Conservation (phyloP, 1,140 invertebrate species). For the Cataglyphis hispanica region DNA sequence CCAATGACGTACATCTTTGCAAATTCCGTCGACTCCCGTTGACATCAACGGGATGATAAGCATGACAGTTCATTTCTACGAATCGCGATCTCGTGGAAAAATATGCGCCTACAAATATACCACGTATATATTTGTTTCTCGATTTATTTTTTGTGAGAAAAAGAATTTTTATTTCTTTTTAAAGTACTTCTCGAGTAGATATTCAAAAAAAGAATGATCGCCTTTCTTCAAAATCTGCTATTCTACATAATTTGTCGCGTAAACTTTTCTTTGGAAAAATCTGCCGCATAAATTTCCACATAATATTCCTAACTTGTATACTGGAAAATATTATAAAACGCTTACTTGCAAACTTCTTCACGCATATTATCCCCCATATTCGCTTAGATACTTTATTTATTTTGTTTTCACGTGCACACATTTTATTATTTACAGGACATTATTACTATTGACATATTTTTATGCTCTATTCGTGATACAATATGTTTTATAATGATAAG, state of each 20-base stretch:
- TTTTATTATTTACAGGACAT: not conserved
- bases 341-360: not conserved
- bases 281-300: no score
- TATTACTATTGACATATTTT: not conserved
- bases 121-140: not conserved
- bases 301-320: not conserved
- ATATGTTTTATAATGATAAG: not conserved
- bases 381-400: not conserved
- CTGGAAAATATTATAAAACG: not conserved
- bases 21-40: not conserved
- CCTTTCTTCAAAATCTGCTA: not conserved
- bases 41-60: not conserved
- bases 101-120: not conserved
- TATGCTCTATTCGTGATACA: not conserved
- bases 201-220: not conserved
- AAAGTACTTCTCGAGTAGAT: not conserved
- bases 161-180: not conserved
- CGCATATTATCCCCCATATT: not conserved
- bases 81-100: not conserved
- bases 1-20: not conserved
- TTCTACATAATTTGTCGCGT: conserved; percentile 17
- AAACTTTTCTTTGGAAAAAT: not conserved
- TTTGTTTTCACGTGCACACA: not conserved
- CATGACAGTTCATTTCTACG: not conserved
- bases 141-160: not conserved